These are phyloP conservation scores for Tachycineta bicolor DNA, from an alignment of 2,113 vertebrate species.

Conservation along the genomic window DNA sequence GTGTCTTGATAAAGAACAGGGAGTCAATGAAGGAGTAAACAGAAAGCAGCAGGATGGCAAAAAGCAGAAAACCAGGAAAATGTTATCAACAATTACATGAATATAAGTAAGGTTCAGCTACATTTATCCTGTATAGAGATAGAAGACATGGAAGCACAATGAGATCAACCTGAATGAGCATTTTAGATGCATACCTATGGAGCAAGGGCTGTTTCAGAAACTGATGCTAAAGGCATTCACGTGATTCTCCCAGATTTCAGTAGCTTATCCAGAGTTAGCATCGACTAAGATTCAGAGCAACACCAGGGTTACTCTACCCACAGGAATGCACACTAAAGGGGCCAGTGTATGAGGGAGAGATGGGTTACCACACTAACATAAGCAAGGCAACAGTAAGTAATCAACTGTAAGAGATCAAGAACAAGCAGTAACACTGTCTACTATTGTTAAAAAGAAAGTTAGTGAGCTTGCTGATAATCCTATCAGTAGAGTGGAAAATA, in stretches of 20 bases:
- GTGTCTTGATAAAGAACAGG: not conserved
- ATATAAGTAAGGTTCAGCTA: not conserved
- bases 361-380: not conserved
- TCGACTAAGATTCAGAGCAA: not conserved
- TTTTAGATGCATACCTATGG: not conserved
- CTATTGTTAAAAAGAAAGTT: not conserved
- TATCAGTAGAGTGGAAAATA: not conserved
- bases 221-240: fast-evolving
- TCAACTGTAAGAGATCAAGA: not conserved
- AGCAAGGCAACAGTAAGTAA: not conserved
- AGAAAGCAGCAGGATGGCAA: not conserved
- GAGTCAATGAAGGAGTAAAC: not conserved
- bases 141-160: not conserved
- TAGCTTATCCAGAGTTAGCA: not conserved
- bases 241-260: not conserved
- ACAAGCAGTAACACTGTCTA: not conserved
- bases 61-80: not conserved
- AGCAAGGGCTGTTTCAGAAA: not conserved
- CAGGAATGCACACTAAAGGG: not conserved
- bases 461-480: not conserved
- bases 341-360: not conserved
- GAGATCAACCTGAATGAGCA: not conserved
- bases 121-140: not conserved
- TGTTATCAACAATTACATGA: fast-evolving
- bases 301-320: not conserved